Evolutionary conservation across 2,888 invertebrate genomes (phyloP), one percentile per base, ranked within the genome.

Genomic region (Pachydiplax longipennis): DNA sequence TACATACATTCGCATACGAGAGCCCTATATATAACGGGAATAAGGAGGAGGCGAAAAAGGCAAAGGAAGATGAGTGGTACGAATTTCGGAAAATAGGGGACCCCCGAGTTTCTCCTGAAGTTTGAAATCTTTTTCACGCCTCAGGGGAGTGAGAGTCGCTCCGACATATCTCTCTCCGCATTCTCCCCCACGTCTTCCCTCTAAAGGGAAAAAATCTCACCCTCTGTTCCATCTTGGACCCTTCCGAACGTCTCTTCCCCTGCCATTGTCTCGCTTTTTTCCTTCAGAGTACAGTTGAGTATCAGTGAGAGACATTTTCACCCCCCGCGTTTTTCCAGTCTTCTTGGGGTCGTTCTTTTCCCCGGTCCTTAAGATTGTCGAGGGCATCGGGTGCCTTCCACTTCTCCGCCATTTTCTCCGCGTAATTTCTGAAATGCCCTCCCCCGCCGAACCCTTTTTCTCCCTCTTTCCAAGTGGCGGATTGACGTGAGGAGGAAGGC

Each of bases 51-150:
- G 44, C n/a, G 81, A 44, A 40, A 37, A n/a, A 13, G 25, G 82
- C 15, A 12, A 12, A 82, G 82, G 48, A 44, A 48, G 82, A 48
- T 44, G 87, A 37, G 37, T 18, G 83, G 83, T 83, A 22, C 31
- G 58, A 25, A 53, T 37, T 87, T 37, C 22, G 35, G 22, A 61
- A 61, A 61, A n/a, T n/a, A 22, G 65, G 61, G 87, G 87, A 18
- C 61, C 61, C 87, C 35, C 22, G 61, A 87, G 87, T 87, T 35
- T 87, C 87, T 61, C 87, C 37, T 37, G 87, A 87, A 87, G 87
- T 87, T 87, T 87, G 87, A 87, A 87, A 87, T 87, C 87, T 87
- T 87, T 87, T 87, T 87, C 87, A 87, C 87, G 87, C 87, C 87
- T 87, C 61, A n/a, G 37, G 87, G 87, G 87, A 87, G 87, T 61